Percentiles rank a stretch among this genome's conserved stretches.
phyloP scores from a whole-genome alignment of 2,113 vertebrate species.

The Propithecus coquereli region DNA sequence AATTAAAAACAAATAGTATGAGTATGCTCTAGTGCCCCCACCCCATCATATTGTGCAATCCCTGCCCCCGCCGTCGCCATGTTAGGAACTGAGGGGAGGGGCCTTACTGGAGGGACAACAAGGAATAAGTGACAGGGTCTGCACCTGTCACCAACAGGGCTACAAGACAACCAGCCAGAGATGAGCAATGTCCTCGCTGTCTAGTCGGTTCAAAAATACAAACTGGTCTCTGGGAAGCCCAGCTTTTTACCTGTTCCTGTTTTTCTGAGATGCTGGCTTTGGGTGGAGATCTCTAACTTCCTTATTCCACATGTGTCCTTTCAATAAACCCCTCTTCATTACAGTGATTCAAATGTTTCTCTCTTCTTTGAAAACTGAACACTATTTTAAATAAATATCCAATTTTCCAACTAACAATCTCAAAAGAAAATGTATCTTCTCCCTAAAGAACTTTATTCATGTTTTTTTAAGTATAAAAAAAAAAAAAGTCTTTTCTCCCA shows the following conservation, averaged over 20 bases:
- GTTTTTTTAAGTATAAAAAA: neutral
- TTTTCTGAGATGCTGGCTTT: neutral
- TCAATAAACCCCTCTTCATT: neutral
- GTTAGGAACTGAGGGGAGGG: neutral
- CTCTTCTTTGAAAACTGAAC: slow-evolving; percentile 4
- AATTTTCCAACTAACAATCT: neutral
- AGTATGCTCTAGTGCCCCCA: accelerated
- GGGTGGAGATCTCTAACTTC: neutral
- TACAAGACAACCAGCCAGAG: neutral
- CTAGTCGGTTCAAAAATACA: neutral
- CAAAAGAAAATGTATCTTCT: neutral
- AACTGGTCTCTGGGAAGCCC: neutral
- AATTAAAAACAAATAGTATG: neutral
- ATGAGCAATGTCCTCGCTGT: neutral
- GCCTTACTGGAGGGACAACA: accelerated
- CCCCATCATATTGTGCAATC: accelerated
- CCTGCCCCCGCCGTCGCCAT: neutral
- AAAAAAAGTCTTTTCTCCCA: neutral
- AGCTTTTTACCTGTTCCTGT: neutral
- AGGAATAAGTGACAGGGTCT: neutral
- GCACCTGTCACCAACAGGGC: no score
- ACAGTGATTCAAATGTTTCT: neutral
- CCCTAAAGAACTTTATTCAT: neutral
- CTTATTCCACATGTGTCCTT: neutral
- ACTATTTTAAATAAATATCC: neutral